Conservation (phyloP, 2,113 vertebrate species). For the Austrofundulus limnaeus region DNA sequence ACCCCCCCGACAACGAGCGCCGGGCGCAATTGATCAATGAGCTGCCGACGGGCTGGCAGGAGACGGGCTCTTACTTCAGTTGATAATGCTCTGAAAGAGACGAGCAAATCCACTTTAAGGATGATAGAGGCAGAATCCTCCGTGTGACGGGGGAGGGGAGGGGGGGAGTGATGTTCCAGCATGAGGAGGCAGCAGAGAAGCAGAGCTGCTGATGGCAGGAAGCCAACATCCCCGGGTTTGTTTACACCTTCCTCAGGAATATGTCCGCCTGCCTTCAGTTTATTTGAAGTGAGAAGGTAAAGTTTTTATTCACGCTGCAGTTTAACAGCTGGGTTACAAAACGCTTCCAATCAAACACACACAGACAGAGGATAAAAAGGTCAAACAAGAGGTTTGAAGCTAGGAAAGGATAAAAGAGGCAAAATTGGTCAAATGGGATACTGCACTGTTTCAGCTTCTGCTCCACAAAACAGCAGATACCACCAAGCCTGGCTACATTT, state of each 20-base stretch:
- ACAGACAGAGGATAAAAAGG: too few relatives aligned
- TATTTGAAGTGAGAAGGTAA: background rate
- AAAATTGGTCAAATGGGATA: too few relatives aligned
- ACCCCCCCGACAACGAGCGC: slow-evolving; percentile 6
- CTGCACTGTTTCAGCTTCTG: too few relatives aligned
- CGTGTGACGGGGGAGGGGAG: background rate
- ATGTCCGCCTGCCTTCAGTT: too few relatives aligned
- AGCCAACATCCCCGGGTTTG: background rate
- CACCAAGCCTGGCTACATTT: too few relatives aligned
- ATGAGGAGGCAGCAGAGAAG: slow-evolving; percentile 1
- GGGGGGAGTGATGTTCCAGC: background rate
- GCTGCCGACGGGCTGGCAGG: slow-evolving; percentile 43
- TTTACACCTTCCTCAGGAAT: slow-evolving; percentile 1
- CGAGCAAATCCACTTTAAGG: slow-evolving; percentile 10
- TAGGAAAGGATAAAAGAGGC: too few relatives aligned
- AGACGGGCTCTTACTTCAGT: slow-evolving; percentile 28
- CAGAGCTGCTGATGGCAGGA: slow-evolving; percentile 8
- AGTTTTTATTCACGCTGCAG: background rate
- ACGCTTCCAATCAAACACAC: background rate
- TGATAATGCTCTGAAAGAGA: slow-evolving; percentile 33
- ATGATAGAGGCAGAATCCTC: background rate
- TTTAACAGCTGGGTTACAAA: background rate
- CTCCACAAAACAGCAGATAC: too few relatives aligned
- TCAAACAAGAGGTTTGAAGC: too few relatives aligned
- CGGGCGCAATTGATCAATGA: slow-evolving; percentile 43